Base-by-base conservation (phyloP, 2,888 invertebrate species). In the Gryllus longicercus region DNA sequence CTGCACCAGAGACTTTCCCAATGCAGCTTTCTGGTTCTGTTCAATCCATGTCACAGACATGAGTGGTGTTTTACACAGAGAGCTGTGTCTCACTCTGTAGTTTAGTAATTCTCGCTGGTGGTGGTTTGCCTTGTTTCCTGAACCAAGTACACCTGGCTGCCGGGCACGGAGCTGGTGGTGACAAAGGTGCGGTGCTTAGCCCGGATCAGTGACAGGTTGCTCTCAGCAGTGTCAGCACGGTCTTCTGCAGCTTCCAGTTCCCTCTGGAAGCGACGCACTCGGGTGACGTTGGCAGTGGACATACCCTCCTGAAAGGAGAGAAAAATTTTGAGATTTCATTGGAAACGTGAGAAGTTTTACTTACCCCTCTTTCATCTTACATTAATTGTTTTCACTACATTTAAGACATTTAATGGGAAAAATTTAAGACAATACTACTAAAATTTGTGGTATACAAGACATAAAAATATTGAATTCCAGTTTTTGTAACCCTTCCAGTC, bases 171-270 rank as follows among this genome's bases (percentile, higher is more conserved):
- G 88, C 94, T 95, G 88, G 96, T 96, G 91, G 96, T 96, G 87
- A 97, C 96, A 90, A 97, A 97, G 88, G 96, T 96, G 91, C 98
- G 96, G 91, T 98, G 98, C 91, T 98, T 98, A 90, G 98, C 96
- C 86, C 98, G 94, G 91, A 98, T 97, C 88, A 98, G 91, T 85
- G 94, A 93, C 88, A 98, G 91, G 89, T 95, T 97, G 91, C 95
- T 95, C 90, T 98, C 97, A 85, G 97, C 97, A 85, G 92, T 92
- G 86, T 98, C 97, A 85, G 97, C 97, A 85, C 98, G 95, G 88
- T 97, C 97, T 88, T 98, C 98, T 84, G 98, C 98, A 79, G 98
- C 97, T 88, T 98, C 98, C 87, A 98, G 90, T 89, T 98, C 98
- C 86, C 98, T 94, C 89, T 98, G 98, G 97, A 98, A 98, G 89